Base-by-base conservation (phyloP, 2,797 vertebrate species). In the Acrossocheilus wenchowensis region DNA sequence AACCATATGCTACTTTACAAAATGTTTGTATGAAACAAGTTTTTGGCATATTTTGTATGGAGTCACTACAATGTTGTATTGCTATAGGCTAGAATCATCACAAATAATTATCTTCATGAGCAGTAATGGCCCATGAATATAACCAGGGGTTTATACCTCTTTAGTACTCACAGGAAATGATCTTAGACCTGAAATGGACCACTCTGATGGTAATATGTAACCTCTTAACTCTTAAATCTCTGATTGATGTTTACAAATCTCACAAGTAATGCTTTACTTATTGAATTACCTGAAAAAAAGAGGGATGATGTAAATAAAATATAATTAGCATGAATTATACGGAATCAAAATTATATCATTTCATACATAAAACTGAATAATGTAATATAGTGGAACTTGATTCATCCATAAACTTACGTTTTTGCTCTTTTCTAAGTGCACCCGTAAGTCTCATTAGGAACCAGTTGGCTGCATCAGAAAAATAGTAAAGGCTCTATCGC, bases 171-270 rank as follows among this genome's bases (percentile, higher is more conserved):
- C 80, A 89, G 88, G 85, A 89, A 89, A 83, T 68, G 52, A 88
- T 80, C 21, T 73, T 72, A 64, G 68, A 62, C 84, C 75, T 39
- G 23, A 57, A 71, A 80, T 72, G 39, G 66, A 50, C 34, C 50
- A 41, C 34, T 60, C 54, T 78, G 57, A 74, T 54, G 57, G 23
- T 52, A 54, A 81, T 17, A 71, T 39, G 52, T 81, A 50, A 39
- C 73, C 83, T 62, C 45, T 82, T 85, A 57, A 85, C 73, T 54
- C 8, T 1, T 23, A 84, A 83, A 83, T 75, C n/a, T 30, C 83
- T 89, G 73, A 91, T 41, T 84, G 83, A 90, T 86, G 85, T 86
- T 87, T 78, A 85, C 89, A 85, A 77, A 82, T 87, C 71, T 78
- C 81, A 57, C 69, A 85, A 36, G 72, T 89, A 87, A 88, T 89